These are phyloP conservation scores for Gerosis bhagava DNA, from an alignment of 2,888 invertebrate species.

Conservation along the genomic window DNA sequence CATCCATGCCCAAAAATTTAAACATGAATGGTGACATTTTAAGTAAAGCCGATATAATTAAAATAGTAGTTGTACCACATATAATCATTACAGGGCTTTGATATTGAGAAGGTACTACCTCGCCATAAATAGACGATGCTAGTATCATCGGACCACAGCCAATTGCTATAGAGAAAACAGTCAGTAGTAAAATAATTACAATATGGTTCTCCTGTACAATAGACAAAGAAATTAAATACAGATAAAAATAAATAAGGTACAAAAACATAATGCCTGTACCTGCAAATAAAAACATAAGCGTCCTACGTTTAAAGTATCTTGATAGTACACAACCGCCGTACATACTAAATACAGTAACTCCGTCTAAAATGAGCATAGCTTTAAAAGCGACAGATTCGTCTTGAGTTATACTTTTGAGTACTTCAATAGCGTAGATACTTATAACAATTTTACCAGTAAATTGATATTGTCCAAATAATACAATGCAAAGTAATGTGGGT, in stretches of 20 bases:
- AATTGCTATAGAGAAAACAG: slow-evolving; percentile 45
- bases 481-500: too few species aligned
- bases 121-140: slow-evolving; percentile 43
- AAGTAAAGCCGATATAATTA: too few species aligned
- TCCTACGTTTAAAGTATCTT: slow-evolving; percentile 5
- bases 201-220: slow-evolving; percentile 35
- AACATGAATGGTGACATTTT: too few species aligned
- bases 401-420: slow-evolving; percentile 31
- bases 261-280: slow-evolving; percentile 29
- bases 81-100: too few species aligned
- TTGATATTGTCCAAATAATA: too few species aligned
- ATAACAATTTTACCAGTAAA: slow-evolving; percentile 32
- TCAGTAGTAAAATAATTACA: slow-evolving; percentile 44
- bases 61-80: too few species aligned
- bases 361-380: slow-evolving; percentile 36
- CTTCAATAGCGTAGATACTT: slow-evolving; percentile 32
- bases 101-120: slow-evolving; percentile 46
- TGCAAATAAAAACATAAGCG: slow-evolving; percentile 24
- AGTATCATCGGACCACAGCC: too few species aligned
- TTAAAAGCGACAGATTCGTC: slow-evolving; percentile 31
- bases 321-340: not conserved
- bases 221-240: slow-evolving; percentile 30
- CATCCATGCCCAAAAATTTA: too few species aligned
- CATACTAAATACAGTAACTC: slow-evolving; percentile 22
- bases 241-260: slow-evolving; percentile 31